These are phyloP conservation scores for Caprella mutica DNA, from an alignment of 2,888 invertebrate genomes.

Conservation along the genomic window DNA sequence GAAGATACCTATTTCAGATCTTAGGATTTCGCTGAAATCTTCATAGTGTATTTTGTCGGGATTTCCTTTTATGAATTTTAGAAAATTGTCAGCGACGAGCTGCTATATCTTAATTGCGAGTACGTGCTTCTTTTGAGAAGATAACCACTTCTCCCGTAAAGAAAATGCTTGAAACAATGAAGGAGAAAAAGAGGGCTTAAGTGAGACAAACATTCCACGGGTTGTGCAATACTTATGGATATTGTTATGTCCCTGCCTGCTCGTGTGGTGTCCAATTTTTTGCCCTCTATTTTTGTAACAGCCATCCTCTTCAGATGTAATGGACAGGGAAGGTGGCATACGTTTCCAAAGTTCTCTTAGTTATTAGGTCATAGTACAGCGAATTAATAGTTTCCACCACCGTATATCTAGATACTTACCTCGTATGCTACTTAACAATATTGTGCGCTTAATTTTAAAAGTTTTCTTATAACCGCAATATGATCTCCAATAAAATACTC, in stretches of 20 bases:
- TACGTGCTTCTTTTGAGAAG: conserved; percentile 13
- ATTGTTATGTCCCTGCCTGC: conserved; percentile 4
- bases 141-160: conserved; percentile 4
- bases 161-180: conserved; percentile 12
- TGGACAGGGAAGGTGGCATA: conserved; percentile 10
- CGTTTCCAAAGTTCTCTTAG: conserved; percentile 10
- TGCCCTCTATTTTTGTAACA: conserved; percentile 1
- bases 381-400: conserved; percentile 9
- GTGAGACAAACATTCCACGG: conserved; percentile 11
- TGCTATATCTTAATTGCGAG: conserved; percentile 11
- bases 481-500: conserved; percentile 9
- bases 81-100: conserved; percentile 14
- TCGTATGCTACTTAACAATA: conserved; percentile 9
- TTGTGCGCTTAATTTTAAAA: conserved; percentile 10
- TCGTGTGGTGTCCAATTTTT: conserved; percentile 10
- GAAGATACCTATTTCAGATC: too few species aligned
- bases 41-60: neutral
- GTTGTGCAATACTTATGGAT: conserved; percentile 7
- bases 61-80: conserved; percentile 1
- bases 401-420: conserved; percentile 4
- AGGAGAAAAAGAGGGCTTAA: conserved; percentile 12
- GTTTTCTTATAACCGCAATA: conserved; percentile 9
- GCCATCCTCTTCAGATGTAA: conserved; percentile 4
- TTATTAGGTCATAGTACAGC: conserved; percentile 4
- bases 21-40: conserved; percentile 8